phyloP scores from a whole-genome alignment of 2,113 vertebrate species.

The Hydrolagus affinis region DNA sequence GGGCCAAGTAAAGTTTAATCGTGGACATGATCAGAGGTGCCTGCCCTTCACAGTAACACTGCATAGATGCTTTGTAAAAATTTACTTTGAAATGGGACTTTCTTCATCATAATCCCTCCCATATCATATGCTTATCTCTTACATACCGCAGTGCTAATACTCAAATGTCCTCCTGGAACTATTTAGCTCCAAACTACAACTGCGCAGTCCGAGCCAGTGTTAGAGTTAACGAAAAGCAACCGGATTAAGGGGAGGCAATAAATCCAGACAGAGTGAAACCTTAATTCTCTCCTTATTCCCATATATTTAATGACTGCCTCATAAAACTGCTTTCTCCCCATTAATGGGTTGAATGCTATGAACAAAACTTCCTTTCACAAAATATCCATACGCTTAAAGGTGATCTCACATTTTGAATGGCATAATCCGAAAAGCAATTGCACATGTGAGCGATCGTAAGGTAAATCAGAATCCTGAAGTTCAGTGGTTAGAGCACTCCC shows the following conservation, averaged over 20 bases:
- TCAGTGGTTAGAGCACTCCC: no score
- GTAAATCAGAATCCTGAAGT: no score
- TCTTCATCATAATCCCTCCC: not conserved
- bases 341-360: slow-evolving; percentile 23
- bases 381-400: slow-evolving; percentile 25
- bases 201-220: not conserved
- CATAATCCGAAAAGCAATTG: slow-evolving; percentile 26
- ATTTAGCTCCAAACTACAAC: not conserved
- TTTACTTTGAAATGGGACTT: not conserved
- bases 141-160: not conserved
- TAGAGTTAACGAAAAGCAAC: not conserved
- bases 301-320: slow-evolving; percentile 22
- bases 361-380: slow-evolving; percentile 26
- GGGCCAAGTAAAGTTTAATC: not conserved
- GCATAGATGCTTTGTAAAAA: not conserved
- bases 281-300: slow-evolving; percentile 25
- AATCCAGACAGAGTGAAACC: slow-evolving; percentile 12
- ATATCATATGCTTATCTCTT: not conserved
- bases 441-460: slow-evolving; percentile 18
- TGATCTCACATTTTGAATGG: slow-evolving; percentile 25
- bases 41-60: not conserved
- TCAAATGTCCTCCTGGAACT: not conserved
- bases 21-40: not conserved
- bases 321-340: slow-evolving; percentile 28
- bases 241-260: slow-evolving; percentile 24